These are phyloP conservation scores for Morpho achilles DNA, from an alignment of 2,888 invertebrate species.

Conservation along the genomic window DNA sequence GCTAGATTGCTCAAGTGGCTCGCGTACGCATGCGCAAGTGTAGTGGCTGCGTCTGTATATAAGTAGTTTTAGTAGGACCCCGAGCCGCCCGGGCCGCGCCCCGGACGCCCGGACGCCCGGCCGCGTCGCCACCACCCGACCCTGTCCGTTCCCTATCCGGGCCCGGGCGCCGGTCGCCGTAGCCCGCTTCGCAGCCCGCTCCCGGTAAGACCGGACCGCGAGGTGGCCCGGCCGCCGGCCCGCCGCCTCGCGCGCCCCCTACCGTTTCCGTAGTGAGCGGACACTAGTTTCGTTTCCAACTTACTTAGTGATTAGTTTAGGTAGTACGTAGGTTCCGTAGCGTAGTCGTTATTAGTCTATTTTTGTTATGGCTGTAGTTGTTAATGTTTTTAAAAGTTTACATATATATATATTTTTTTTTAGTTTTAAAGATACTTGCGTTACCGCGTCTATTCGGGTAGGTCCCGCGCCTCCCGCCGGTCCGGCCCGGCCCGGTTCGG, in stretches of 20 bases:
- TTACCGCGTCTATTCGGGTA: constrained; percentile 43
- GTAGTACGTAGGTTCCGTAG: constrained; percentile 74
- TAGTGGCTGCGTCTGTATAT: constrained; percentile 68
- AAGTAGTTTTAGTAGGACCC: constrained; percentile 58
- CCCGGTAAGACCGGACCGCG: constrained; percentile 48
- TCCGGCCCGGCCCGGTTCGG: constrained; percentile 17
- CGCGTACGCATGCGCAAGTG: constrained; percentile 57
- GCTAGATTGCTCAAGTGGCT: constrained; percentile 67
- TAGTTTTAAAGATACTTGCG: constrained; percentile 62
- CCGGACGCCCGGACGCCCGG: constrained; percentile 35
- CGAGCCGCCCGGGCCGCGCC: constrained; percentile 31
- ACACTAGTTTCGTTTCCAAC: constrained; percentile 71
- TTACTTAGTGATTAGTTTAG: constrained; percentile 72
- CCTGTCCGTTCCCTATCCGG: too few species aligned
- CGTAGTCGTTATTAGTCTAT: constrained; percentile 74
- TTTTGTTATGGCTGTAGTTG: constrained; percentile 79
- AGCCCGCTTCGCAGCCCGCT: constrained; percentile 57
- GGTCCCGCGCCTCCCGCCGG: constrained; percentile 28
- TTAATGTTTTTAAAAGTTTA: constrained; percentile 76
- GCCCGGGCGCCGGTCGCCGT: constrained; percentile 34
- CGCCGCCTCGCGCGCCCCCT: constrained; percentile 37
- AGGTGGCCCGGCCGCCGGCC: constrained; percentile 26
- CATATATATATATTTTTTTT: constrained; percentile 52
- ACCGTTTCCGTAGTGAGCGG: constrained; percentile 67
- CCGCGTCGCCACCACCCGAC: neutral